phyloP scores from a whole-genome alignment of 1,140 invertebrate genomes.

The Drosophila orosa region DNA sequence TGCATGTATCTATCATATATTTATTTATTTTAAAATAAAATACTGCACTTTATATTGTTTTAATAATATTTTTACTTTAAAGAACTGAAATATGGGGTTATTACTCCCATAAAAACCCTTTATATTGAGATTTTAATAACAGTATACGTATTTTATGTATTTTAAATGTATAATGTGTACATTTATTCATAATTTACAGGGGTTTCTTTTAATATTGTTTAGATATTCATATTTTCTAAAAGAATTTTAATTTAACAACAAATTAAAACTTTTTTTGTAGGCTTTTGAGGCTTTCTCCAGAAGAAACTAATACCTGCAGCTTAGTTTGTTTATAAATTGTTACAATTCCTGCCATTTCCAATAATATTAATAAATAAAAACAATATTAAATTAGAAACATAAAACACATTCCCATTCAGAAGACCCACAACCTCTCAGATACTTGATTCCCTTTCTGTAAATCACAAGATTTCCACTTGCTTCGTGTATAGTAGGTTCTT shows the following conservation, averaged over 20 bases:
- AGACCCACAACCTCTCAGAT: not conserved
- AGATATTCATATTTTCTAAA: not conserved
- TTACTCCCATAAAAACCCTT: no score
- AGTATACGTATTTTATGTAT: no score
- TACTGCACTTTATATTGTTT: not conserved
- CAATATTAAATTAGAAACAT: not conserved
- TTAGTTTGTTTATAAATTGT: not conserved
- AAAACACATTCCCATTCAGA: not conserved
- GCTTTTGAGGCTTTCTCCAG: not conserved
- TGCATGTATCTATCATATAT: not conserved
- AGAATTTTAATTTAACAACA: not conserved
- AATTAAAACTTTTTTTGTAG: not conserved
- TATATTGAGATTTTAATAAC: no score
- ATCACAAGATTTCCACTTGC: slow-evolving; percentile 10
- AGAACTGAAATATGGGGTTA: no score
- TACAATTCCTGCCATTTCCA: rapidly evolving
- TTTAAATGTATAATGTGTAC: not conserved
- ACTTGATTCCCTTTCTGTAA: not conserved
- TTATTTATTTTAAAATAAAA: not conserved
- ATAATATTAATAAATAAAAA: not conserved
- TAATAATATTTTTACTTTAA: no score
- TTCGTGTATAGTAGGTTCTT: not conserved
- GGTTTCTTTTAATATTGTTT: not conserved
- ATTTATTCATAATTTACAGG: not conserved
- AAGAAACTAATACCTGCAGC: not conserved